Conservation (phyloP, 2,888 invertebrate species). For the Parnassius apollo region DNA sequence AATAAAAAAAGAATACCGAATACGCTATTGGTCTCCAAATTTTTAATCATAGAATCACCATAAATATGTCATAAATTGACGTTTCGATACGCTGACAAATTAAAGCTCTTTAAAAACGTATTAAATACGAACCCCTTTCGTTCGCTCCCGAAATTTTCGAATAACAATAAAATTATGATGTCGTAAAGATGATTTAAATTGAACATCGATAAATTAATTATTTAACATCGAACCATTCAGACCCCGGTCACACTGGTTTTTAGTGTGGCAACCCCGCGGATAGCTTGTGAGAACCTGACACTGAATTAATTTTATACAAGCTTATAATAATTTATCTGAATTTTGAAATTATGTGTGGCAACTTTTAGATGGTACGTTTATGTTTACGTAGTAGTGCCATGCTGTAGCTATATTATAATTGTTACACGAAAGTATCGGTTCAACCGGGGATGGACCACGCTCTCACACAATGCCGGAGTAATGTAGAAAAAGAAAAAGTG, state of each 20-base stretch:
- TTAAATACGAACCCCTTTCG: slow-evolving; percentile 42
- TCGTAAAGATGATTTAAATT: slow-evolving; percentile 23
- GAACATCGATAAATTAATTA: slow-evolving; percentile 16
- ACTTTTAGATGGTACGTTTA: no score
- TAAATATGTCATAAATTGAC: slow-evolving; percentile 51
- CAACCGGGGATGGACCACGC: no score
- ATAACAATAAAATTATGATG: slow-evolving; percentile 28
- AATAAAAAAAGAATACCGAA: no score
- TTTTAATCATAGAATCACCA: slow-evolving; percentile 45
- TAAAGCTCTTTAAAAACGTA: slow-evolving; percentile 48
- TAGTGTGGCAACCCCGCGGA: not conserved
- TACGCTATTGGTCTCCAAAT: not conserved
- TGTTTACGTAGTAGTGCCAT: no score
- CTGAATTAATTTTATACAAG: no score
- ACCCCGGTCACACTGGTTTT: not conserved
- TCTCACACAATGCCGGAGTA: no score
- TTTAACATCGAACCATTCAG: slow-evolving; percentile 6
- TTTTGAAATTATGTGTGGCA: no score
- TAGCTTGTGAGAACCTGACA: no score
- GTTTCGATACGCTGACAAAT: slow-evolving; percentile 69
- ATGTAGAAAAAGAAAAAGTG: no score
- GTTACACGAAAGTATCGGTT: no score
- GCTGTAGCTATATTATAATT: no score
- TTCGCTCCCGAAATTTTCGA: slow-evolving; percentile 38
- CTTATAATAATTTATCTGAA: no score